Base-by-base conservation (phyloP, 1,140 invertebrate species). In the Ceratina japonica region DNA sequence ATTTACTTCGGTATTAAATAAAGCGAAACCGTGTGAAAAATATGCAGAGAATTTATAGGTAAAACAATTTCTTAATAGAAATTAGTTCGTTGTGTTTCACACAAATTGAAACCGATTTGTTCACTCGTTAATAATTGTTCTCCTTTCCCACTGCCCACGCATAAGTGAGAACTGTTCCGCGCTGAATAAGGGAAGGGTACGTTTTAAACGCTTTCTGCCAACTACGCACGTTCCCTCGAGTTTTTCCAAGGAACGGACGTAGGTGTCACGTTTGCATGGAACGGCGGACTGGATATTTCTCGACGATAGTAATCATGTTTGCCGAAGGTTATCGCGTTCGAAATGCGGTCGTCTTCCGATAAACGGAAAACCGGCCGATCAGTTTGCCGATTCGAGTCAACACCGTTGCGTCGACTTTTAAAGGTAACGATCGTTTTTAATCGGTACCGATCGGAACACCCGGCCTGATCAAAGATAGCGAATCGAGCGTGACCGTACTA, bases 401-500 rank as follows among this genome's bases (percentile, higher is more conserved):
- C 22, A 8, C 0, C 27, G 24, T 22, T 31, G 1, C 13, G 18
- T 56, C 54, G 54, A 56, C n/a, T 13, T 37, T 52, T 73, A 18
- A 65, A 65, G 2, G 5, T 44, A 44, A 44, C 22, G 20, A 22
- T n/a, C 18, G 64, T 75, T 58, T 22, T 20, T 24, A 49, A 12
- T 3, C 61, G 69, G 27, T 64, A 12, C 7, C 61, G 69, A 49
- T 64, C 22, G 13, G 8, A 24, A 37, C 69, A 18, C 15, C 13
- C 4, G 22, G 8, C 0, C 5, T 24, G 62, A 74, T 74, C 52
- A 16, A 31, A 51, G 76, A 73, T 73, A 65, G 16, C 16, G 22
- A 27, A 72, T 72, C 49, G 68, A 56, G 1, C 31, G 49, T 61
- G 65, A 63, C 27, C 7, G 66, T n/a, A n/a, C 10, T 54, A 8